These are phyloP conservation scores for Antennarius striatus DNA, from an alignment of 2,113 vertebrate genomes.

Conservation along the genomic window DNA sequence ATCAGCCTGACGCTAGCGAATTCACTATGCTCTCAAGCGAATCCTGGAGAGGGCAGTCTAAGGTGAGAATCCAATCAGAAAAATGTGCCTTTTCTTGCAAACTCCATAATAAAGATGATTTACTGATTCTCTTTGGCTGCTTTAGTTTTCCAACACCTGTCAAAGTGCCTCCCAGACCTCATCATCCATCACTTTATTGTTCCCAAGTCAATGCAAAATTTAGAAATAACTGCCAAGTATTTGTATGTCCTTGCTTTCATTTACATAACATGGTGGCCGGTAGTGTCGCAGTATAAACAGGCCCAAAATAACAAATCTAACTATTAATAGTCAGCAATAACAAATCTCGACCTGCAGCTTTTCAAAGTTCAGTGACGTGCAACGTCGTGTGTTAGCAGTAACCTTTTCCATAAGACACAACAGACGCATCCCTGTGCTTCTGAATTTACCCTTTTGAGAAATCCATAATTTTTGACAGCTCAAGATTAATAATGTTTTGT, in stretches of 20 bases:
- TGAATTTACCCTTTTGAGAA: slow-evolving; percentile 47
- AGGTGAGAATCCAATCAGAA: slow-evolving; percentile 10
- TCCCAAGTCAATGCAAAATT: slow-evolving; percentile 3
- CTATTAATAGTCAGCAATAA: background rate
- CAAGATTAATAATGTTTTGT: slow-evolving; percentile 62
- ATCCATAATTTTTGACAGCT: slow-evolving; percentile 58
- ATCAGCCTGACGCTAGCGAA: slow-evolving; percentile 24
- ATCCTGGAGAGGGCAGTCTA: slow-evolving; percentile 29
- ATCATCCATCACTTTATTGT: background rate
- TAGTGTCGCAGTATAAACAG: background rate
- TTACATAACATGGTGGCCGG: background rate
- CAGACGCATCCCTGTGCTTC: slow-evolving; percentile 27
- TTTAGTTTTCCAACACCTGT: background rate
- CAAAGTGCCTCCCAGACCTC: background rate
- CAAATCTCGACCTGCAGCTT: background rate
- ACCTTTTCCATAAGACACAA: slow-evolving; percentile 42
- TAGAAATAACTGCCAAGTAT: background rate
- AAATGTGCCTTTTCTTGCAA: background rate
- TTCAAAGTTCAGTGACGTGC: slow-evolving; percentile 18
- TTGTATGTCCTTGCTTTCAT: background rate
- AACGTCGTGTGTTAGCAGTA: slow-evolving; percentile 19
- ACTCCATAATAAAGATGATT: slow-evolving; percentile 5
- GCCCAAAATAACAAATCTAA: background rate
- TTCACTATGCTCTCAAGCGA: slow-evolving; percentile 27
- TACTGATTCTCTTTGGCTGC: background rate